Percentiles rank a stretch among this genome's conserved stretches.
Evolutionary conservation across 2,113 vertebrate species (phyloP).

Genomic region (Indri indri): DNA sequence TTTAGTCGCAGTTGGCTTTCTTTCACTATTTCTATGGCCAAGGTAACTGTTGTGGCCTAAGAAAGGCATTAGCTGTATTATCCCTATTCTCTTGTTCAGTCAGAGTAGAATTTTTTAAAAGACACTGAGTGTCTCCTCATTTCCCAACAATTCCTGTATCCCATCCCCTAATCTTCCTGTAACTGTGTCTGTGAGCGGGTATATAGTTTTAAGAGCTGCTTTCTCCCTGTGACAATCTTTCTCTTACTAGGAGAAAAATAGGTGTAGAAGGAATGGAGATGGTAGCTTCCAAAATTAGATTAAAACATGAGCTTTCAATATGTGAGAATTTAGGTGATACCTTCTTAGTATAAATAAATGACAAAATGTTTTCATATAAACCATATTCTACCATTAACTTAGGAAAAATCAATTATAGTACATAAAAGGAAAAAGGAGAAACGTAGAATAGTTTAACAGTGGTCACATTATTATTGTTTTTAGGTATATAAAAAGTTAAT

Average conservation of each 20-base stretch:
- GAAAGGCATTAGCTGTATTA: not conserved
- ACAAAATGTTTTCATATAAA: not conserved
- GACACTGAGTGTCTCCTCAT: not conserved
- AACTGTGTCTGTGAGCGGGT: not conserved
- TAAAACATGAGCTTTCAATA: constrained; percentile 16
- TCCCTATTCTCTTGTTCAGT: not conserved
- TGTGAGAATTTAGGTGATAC: not conserved
- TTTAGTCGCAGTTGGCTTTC: not conserved
- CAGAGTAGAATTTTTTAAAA: constrained; percentile 6
- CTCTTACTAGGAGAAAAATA: not conserved
- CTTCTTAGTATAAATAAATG: not conserved
- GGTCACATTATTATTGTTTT: not conserved
- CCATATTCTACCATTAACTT: not conserved
- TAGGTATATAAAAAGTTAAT: not conserved
- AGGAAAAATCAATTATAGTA: not conserved
- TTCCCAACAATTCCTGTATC: not conserved
- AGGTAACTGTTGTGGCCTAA: not conserved
- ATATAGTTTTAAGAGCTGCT: not conserved
- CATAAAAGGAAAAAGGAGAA: not conserved
- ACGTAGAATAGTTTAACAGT: not conserved
- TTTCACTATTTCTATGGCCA: not conserved
- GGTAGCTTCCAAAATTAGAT: not conserved
- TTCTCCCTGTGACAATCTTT: not conserved
- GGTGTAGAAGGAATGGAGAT: not conserved
- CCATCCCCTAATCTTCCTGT: not conserved